Evolutionary conservation across 2,797 vertebrate genomes (phyloP), one percentile per base, ranked within the genome.

Genomic region (Rachycentron canadum): DNA sequence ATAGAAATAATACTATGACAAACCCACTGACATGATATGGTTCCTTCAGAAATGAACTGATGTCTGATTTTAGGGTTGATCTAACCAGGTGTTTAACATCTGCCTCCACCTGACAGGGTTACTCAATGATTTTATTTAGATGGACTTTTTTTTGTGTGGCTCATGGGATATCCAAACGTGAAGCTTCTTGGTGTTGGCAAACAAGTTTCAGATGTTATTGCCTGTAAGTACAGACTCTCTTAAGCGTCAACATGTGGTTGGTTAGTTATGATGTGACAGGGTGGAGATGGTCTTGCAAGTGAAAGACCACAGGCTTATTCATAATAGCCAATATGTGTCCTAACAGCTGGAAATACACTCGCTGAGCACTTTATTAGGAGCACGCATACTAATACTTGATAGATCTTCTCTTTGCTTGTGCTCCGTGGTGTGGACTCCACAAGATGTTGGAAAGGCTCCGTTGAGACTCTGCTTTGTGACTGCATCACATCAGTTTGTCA

Each of bases 1-100:
- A 57, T 9, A 60, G 8, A 43, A 43, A 40, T 2, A 40, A 1
- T 9, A 17, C 4, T 8, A 16, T 49, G 21, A 21, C 13, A n/a
- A 56, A 14, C 11, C 0, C 34, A 8, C 13, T 41, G 10, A 28
- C 64, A 41, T 23, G 49, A 49, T 43, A 12, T 23, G 23, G 9
- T 52, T 38, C 25, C 59, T 25, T 19, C 45, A 53, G 26, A 19
- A 53, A 26, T 50, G 43, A 65, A 7, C 5, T 2, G 21, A 59
- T 12, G 43, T 53, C 52, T 32, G 43, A 71, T 49, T 55, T 68
- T 1, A 0, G 5, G 32, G 1, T 59, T 67, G 69, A 53, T 71
- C 40, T 17, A 43, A 47, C 40, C 83, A 82, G 73, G 23, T 82
- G 78, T 38, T 78, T 68, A 80, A 74, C 81, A 86, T 76, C 70